Evolutionary conservation across 2,888 invertebrate species (phyloP).

Genomic region (Hemaris fuciformis): DNA sequence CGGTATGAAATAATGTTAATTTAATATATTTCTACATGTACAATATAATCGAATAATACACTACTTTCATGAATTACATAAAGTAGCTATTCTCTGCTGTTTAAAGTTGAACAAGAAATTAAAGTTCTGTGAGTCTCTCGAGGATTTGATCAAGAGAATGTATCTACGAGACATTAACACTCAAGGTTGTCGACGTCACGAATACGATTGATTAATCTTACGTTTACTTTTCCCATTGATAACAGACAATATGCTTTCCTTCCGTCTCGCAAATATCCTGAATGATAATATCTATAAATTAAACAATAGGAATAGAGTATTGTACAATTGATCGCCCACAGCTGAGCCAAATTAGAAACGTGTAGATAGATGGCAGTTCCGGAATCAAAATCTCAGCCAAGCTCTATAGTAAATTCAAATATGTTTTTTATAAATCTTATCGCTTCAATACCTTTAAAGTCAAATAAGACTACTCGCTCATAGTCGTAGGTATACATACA

Average conservation of each 20-base stretch:
- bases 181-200: slow-evolving; percentile 61
- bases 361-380: background rate
- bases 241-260: background rate
- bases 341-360: too few species aligned
- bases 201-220: slow-evolving; percentile 24
- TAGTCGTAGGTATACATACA: background rate
- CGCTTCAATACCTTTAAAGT: background rate
- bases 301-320: background rate
- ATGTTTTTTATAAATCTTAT: background rate
- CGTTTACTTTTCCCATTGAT: background rate
- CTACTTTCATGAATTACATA: background rate
- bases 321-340: background rate
- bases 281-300: background rate
- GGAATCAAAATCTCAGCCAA: background rate
- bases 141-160: slow-evolving; percentile 59
- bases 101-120: background rate
- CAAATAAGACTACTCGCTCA: background rate
- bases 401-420: background rate
- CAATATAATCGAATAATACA: background rate
- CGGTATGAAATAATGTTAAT: background rate
- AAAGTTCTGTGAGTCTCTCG: slow-evolving; percentile 26
- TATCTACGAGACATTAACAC: slow-evolving; percentile 42
- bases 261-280: background rate
- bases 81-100: background rate
- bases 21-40: background rate